Base-by-base conservation (phyloP, 2,113 vertebrate genomes). In the Pandion haliaetus region DNA sequence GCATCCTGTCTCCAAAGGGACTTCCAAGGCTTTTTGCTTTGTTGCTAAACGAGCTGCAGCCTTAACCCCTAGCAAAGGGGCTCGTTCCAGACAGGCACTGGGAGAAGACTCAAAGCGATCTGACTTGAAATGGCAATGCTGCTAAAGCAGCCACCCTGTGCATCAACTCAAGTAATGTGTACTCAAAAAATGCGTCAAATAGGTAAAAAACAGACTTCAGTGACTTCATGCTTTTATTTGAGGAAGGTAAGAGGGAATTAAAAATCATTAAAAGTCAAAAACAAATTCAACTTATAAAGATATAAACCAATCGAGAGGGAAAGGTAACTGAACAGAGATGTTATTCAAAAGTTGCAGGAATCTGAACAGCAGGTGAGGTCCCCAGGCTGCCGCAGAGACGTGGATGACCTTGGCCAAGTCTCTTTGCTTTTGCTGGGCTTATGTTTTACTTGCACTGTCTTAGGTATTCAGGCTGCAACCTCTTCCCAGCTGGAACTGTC, bases 401-500 rank as follows among this genome's bases (percentile, higher is more conserved):
- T 38, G 59, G 45, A 69, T 95, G 89, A 94, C 95, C 91, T 91
- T 97, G 96, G 66, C 81, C 70, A 88, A 50, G 25, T 11, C 58
- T 38, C 38, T 91, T 55, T 58, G 73, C 25, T 89, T 87, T 63
- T 86, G 24, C 42, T 86, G 74, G 49, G 67, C 7, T 86, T 45
- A 3, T 44, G 17, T 76, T 92, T 93, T 79, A 57, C 77, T 24
- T 72, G 70, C 54, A 31, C 49, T 72, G 66, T 34, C 70, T 85
- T 88, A 80, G 66, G 50, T 62, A 93, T 90, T 95, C 90, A 90
- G 79, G 50, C 47, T 96, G 89, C 79, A 94, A 71, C 36, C 34
- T 36, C 78, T 81, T 73, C 70, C 94, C 93, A 93, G 70, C 62
- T 94, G 93, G 84, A 86, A 62, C 50, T 97, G 91, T 95, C 88